These are phyloP conservation scores for Lutjanus argentimaculatus DNA, from an alignment of 2,797 vertebrate genomes.

Conservation along the genomic window DNA sequence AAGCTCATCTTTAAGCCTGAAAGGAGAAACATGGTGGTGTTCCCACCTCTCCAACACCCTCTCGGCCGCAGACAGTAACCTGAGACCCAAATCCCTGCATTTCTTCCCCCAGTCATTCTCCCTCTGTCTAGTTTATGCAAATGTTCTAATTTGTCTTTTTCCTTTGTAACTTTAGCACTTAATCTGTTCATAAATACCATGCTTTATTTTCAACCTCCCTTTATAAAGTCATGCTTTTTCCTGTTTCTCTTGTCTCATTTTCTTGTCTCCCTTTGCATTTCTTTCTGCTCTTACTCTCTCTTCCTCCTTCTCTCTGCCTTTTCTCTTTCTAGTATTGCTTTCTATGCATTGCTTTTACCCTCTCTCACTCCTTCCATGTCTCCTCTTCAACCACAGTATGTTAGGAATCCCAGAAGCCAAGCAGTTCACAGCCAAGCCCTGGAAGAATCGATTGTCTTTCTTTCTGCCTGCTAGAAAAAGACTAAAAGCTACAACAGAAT, in stretches of 20 bases:
- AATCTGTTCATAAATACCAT: neutral
- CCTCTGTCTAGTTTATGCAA: neutral
- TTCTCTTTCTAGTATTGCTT: conserved; percentile 17
- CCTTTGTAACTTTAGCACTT: neutral
- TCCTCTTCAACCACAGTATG: conserved; percentile 52
- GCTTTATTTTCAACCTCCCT: neutral
- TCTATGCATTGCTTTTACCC: conserved; percentile 8
- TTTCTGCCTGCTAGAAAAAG: conserved; percentile 11
- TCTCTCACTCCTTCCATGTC: conserved; percentile 23
- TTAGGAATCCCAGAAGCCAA: conserved; percentile 61
- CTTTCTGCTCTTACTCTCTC: neutral
- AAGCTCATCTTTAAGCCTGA: neutral
- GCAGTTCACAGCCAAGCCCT: conserved; percentile 41
- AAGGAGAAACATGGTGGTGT: neutral
- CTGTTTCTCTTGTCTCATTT: neutral
- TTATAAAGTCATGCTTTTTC: neutral
- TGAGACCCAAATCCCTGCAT: neutral
- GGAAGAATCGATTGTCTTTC: conserved; percentile 3
- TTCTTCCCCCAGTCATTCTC: neutral
- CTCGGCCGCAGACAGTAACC: conserved; percentile 9
- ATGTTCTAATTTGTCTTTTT: neutral
- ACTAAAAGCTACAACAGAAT: neutral
- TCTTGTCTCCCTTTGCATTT: too few species aligned
- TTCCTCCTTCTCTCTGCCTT: too few species aligned
- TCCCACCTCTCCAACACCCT: neutral